Percentiles rank a stretch among this genome's conserved stretches.
These are phyloP conservation scores for Acipenser transmontanus DNA, from an alignment of 2,797 vertebrate species.

Conservation along the genomic window DNA sequence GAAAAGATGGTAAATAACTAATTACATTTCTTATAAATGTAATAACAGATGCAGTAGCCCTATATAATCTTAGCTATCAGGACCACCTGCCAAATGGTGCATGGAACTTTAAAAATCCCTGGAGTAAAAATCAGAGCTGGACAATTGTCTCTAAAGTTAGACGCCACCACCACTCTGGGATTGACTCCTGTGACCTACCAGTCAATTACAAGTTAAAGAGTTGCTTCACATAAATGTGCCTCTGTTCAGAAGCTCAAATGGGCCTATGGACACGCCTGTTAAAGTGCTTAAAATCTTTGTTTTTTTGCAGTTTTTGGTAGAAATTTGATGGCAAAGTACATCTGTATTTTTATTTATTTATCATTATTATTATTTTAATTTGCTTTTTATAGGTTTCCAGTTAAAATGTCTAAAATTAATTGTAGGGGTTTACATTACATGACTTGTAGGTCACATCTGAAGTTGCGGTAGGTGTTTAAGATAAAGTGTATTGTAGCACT, in stretches of 20 bases:
- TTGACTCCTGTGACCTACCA: not conserved
- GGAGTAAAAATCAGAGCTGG: not conserved
- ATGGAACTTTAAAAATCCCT: not conserved
- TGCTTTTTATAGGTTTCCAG: slow-evolving; percentile 39
- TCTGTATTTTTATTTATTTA: too few species aligned
- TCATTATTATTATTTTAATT: not conserved
- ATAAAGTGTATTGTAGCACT: slow-evolving; percentile 60
- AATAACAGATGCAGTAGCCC: not conserved
- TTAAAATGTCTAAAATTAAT: slow-evolving; percentile 51
- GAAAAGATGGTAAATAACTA: not conserved
- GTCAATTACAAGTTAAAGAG: not conserved
- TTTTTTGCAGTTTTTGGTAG: too few species aligned
- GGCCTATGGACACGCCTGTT: too few species aligned
- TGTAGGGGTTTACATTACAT: slow-evolving; percentile 27
- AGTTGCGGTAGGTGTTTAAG: slow-evolving; percentile 56
- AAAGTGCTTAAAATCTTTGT: too few species aligned
- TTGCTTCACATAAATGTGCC: too few species aligned
- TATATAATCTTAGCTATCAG: not conserved
- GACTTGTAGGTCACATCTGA: slow-evolving; percentile 51
- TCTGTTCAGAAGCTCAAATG: too few species aligned
- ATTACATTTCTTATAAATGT: not conserved
- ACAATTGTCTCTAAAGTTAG: not conserved
- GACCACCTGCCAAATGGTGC: not conserved
- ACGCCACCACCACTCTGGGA: not conserved
- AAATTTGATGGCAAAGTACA: too few species aligned